Percentiles rank a stretch among this genome's conserved stretches.
Evolutionary conservation across 2,113 vertebrate genomes (phyloP).

Genomic region (Pheucticus melanocephalus): DNA sequence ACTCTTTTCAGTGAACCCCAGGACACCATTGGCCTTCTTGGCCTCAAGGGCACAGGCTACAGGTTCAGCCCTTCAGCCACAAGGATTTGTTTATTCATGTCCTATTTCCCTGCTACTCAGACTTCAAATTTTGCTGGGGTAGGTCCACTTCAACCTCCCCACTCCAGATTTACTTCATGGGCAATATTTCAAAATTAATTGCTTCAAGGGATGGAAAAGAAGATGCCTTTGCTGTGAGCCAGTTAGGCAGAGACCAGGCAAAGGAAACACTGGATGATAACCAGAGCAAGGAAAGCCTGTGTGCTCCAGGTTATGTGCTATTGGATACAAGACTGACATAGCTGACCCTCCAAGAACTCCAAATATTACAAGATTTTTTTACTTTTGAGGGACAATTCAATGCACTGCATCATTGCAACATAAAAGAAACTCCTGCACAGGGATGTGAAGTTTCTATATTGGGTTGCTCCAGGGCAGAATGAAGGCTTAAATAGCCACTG

Average conservation of each 20-base stretch:
- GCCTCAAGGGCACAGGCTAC: background rate
- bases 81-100: background rate
- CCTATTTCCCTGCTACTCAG: background rate
- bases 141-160: background rate
- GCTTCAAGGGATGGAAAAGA: background rate
- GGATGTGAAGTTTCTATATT: background rate
- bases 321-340: background rate
- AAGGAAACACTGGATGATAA: background rate
- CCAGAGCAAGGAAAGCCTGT: background rate
- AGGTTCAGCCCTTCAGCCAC: background rate
- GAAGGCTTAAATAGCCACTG: background rate
- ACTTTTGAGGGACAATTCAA: background rate
- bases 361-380: background rate
- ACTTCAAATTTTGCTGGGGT: background rate
- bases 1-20: background rate
- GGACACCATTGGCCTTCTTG: rapidly evolving
- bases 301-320: background rate
- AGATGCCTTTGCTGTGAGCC: background rate
- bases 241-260: background rate
- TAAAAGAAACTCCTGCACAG: background rate
- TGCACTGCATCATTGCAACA: background rate
- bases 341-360: background rate
- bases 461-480: background rate
- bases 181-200: background rate
- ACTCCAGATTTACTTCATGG: background rate